A percentile compares a stretch with the other conserved stretches of the same genome.
phyloP scores from a whole-genome alignment of 2,888 invertebrate genomes.

The Yponomeuta plumbellus region DNA sequence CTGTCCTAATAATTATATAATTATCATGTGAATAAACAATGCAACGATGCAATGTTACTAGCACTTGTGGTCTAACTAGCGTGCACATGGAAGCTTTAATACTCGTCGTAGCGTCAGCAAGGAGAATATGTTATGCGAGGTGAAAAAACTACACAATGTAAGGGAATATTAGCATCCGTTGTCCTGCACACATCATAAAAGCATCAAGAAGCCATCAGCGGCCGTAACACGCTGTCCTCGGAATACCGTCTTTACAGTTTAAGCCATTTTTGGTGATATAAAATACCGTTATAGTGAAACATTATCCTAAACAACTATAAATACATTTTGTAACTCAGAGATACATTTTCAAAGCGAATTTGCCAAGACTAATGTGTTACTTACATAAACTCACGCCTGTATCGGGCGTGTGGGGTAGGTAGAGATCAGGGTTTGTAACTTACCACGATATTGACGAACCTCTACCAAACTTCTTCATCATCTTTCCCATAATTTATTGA shows the following conservation, averaged over 20 bases:
- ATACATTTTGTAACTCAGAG: no score
- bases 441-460: no score
- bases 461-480: no score
- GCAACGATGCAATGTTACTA: not conserved
- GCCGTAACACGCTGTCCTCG: slow-evolving; percentile 55
- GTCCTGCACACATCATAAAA: slow-evolving; percentile 64
- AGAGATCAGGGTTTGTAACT: no score
- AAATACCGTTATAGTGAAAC: slow-evolving; percentile 8
- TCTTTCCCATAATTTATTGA: no score
- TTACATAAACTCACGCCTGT: no score
- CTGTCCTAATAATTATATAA: no score
- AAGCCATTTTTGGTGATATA: slow-evolving; percentile 31
- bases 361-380: no score
- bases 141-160: slow-evolving; percentile 27
- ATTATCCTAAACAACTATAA: not conserved
- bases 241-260: slow-evolving; percentile 43
- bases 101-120: not conserved
- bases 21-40: no score
- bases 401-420: no score
- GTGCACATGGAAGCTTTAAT: not conserved
- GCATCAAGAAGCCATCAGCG: slow-evolving; percentile 71
- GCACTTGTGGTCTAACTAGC: no score
- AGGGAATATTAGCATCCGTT: slow-evolving; percentile 47
- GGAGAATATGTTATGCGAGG: not conserved
- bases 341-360: no score